Conservation (phyloP, 2,113 vertebrate genomes). For the Syrrhaptes paradoxus region DNA sequence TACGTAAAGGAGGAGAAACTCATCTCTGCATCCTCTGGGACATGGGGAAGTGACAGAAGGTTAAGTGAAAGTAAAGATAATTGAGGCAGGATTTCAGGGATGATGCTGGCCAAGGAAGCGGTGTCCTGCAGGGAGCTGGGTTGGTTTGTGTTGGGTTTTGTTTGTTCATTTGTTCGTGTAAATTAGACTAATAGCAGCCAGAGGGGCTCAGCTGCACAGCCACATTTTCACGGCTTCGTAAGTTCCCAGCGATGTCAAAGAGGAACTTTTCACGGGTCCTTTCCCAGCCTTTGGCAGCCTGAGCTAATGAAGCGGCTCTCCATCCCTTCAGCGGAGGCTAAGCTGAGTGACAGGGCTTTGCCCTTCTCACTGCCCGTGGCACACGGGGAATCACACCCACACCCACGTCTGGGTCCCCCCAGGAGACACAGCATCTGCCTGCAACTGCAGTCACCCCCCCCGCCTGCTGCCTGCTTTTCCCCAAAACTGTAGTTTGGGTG, state of each 20-base stretch:
- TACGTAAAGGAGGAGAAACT: background rate
- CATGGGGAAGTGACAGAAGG: background rate
- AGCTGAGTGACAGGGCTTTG: too few species aligned
- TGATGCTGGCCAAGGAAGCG: rapidly evolving
- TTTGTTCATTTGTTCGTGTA: background rate
- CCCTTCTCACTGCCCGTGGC: background rate
- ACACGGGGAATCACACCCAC: background rate
- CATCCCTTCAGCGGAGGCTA: background rate
- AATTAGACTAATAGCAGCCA: background rate
- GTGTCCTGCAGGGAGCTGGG: background rate
- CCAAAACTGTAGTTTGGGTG: background rate
- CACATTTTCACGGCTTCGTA: background rate
- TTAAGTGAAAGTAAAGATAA: background rate
- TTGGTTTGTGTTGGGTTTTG: background rate
- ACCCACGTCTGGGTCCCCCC: background rate
- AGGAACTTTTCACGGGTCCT: background rate
- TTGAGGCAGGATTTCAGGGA: background rate
- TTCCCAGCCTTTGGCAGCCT: background rate
- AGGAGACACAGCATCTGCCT: background rate
- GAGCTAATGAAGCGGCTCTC: background rate
- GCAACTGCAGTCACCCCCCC: background rate
- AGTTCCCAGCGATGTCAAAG: background rate
- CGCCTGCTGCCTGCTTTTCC: background rate
- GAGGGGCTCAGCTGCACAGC: background rate
- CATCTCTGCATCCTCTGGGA: background rate